Conservation (phyloP, 2,113 vertebrate species). For the Stercorarius parasiticus region DNA sequence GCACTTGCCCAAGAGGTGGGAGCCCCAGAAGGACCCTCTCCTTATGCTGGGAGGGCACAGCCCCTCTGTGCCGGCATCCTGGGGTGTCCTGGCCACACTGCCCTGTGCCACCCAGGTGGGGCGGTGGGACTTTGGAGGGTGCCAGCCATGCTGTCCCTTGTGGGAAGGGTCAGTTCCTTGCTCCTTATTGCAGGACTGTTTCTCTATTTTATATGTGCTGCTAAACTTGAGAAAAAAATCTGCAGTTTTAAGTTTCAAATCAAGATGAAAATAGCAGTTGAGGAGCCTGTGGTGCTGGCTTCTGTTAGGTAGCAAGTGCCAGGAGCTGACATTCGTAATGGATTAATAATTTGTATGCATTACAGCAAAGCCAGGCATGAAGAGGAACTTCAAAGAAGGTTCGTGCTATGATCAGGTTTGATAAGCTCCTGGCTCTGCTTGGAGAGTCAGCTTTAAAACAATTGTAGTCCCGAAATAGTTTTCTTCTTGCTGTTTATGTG, state of each 20-base stretch:
- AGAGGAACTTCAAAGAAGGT: background rate
- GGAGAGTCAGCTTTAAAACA: background rate
- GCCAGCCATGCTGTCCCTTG: background rate
- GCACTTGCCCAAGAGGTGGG: background rate
- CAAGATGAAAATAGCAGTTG: background rate
- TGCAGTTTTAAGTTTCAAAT: background rate
- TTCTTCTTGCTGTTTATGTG: background rate
- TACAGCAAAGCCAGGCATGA: background rate
- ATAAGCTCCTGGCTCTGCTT: background rate
- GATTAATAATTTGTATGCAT: background rate
- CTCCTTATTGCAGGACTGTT: background rate
- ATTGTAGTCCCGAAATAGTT: background rate
- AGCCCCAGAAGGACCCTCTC: background rate
- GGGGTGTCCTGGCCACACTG: background rate
- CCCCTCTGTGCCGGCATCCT: fast-evolving
- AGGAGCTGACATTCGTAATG: background rate
- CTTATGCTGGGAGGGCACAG: fast-evolving
- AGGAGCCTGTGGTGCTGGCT: background rate
- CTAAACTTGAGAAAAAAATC: background rate
- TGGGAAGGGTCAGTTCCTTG: background rate
- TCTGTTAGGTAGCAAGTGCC: background rate
- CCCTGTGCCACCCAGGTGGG: fast-evolving
- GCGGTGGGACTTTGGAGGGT: fast-evolving
- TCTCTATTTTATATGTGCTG: background rate
- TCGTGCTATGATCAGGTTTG: background rate